A percentile compares a stretch with the other conserved stretches of the same genome.
phyloP scores from a whole-genome alignment of 2,888 invertebrate genomes.

The Trissolcus brochymenae region DNA sequence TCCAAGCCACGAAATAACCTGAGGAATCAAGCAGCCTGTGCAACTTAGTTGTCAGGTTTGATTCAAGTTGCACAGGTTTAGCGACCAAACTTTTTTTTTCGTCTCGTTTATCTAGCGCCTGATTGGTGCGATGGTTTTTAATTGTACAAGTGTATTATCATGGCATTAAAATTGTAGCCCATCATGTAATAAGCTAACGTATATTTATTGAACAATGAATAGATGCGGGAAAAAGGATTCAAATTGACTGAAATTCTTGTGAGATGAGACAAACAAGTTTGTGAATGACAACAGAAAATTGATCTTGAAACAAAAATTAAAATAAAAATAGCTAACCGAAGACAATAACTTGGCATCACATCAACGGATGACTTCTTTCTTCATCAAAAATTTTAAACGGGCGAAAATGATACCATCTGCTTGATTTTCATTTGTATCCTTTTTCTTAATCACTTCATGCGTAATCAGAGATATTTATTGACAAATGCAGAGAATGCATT shows the following conservation, averaged over 20 bases:
- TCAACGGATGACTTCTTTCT: not conserved
- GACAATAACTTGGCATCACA: not conserved
- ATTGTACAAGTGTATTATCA: constrained; percentile 28
- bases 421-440: constrained; percentile 34
- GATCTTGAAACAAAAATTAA: too few relatives aligned
- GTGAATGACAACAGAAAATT: too few relatives aligned
- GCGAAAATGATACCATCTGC: not conserved
- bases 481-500: constrained; percentile 13
- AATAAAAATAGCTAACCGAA: not conserved
- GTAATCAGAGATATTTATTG: constrained; percentile 39
- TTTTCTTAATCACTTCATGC: constrained; percentile 26
- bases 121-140: constrained; percentile 5
- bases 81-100: constrained; percentile 3
- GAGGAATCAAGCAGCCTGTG: not conserved
- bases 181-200: constrained; percentile 31
- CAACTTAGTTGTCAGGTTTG: not conserved
- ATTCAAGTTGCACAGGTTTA: not conserved
- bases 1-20: not conserved
- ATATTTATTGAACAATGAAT: constrained; percentile 34
- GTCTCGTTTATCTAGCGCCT: not conserved
- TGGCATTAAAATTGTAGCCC: constrained; percentile 27
- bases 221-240: constrained; percentile 40
- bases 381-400: not conserved
- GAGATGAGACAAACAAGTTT: too few relatives aligned
- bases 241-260: constrained; percentile 17